Base-by-base conservation (phyloP, 1,140 invertebrate genomes). In the Lithobius niger region DNA sequence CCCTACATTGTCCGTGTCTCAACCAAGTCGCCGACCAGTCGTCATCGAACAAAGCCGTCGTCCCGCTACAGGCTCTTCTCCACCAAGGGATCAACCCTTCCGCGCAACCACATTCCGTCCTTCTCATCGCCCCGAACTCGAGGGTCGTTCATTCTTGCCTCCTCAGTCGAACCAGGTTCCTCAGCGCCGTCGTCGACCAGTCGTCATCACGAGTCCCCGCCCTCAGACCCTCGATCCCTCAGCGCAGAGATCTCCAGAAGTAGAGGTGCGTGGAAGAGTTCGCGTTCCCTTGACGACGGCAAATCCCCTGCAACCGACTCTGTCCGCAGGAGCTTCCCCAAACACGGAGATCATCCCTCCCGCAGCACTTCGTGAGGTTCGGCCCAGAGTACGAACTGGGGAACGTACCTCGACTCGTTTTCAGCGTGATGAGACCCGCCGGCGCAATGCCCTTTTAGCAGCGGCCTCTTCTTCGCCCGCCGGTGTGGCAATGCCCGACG, bases 261-360 rank as follows among this genome's bases (percentile, higher is more conserved):
- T 40, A 18, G 31, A 40, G 22, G 44, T 47, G 44, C 44, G 44
- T 21, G 44, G 44, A 6, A 15, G 44, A 47, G 44, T 47, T 6
- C 6, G 15, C 44, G 10, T 47, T 10, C 10, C 44, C 10, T 13
- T 21, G 44, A 47, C 44, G 13, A 47, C 44, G 31, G 10, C 18
- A 10, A 40, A 13, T 18, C 31, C 31, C 18, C n/a, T n/a, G 31
- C 6, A n/a, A 36, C n/a, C 31, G 31, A 36, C 31, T n/a, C 31
- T n/a, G 31, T 6, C 31, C 31, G n/a, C n/a, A n/a, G n/a, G n/a
- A n/a, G n/a, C n/a, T 27, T 50, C 48, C 3, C 27, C 48, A 3
- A 50, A 50, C 48, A 50, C 48, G 24, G 48, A 50, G 27, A 50
- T 50, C 48, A 50, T 50, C 10, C 27, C 48, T 4, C 48, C 48